These are phyloP conservation scores for Aphyosemion australe DNA, from an alignment of 2,113 vertebrate genomes.

Conservation along the genomic window DNA sequence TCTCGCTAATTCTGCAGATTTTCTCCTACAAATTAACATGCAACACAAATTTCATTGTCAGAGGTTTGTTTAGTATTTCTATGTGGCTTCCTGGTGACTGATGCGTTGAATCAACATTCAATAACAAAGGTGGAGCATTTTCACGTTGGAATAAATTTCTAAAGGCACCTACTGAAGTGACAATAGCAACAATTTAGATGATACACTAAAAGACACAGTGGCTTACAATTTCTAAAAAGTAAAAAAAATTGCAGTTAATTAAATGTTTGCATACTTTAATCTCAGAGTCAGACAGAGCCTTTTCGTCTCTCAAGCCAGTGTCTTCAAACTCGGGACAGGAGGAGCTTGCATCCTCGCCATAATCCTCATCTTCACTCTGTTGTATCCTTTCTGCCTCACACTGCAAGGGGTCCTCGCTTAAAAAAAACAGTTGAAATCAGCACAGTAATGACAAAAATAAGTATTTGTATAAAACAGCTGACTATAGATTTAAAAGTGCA, in stretches of 20 bases:
- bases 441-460: background rate
- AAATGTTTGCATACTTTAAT: slow-evolving; percentile 75
- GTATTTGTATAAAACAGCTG: background rate
- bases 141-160: no score
- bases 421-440: background rate
- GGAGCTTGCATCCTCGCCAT: slow-evolving; percentile 57
- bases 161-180: no score
- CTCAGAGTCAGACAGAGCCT: slow-evolving; percentile 80
- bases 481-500: background rate
- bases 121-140: no score
- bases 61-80: no score
- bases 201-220: no score
- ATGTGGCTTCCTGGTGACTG: no score
- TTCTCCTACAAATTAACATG: no score
- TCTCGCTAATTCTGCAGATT: no score
- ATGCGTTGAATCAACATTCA: no score
- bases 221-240: no score
- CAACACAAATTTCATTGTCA: no score
- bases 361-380: slow-evolving; percentile 60
- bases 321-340: slow-evolving; percentile 71
- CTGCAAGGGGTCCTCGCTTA: slow-evolving; percentile 29
- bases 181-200: no score
- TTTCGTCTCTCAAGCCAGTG: slow-evolving; percentile 70
- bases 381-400: slow-evolving; percentile 41
- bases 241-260: background rate